Conservation (phyloP, 2,113 vertebrate species). For the Oncorhynchus kisutch region DNA sequence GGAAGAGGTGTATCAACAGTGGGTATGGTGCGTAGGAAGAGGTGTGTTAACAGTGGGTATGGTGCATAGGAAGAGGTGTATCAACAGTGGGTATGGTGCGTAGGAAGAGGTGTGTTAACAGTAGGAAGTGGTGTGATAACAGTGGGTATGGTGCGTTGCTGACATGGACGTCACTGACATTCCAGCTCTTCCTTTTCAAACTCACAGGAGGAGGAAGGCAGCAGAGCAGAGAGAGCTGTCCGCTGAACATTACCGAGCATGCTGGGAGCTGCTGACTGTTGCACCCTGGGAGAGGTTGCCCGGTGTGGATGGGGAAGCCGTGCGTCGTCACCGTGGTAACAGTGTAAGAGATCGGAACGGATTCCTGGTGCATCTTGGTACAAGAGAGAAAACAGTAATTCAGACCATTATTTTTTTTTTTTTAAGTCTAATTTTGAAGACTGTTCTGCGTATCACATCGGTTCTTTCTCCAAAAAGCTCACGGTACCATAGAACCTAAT, state of each 20-base stretch:
- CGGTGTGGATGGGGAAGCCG: constrained; percentile 93
- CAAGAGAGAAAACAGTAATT: constrained; percentile 6
- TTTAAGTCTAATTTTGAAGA: no score
- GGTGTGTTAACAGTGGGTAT: no score
- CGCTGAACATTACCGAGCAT: constrained; percentile 99
- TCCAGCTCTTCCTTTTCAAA: constrained; percentile 80
- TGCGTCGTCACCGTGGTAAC: constrained; percentile 98
- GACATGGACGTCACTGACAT: constrained; percentile 75
- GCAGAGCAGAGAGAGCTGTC: constrained; percentile 99
- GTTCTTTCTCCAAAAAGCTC: no score
- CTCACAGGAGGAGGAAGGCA: constrained; percentile 99
- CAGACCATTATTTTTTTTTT: neutral
- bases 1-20: no score
- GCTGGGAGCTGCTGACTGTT: constrained; percentile 98
- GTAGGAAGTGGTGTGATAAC: neutral
- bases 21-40: no score
- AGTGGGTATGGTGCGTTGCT: constrained; percentile 28
- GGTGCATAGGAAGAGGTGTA: no score
- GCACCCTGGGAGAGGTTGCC: constrained; percentile 98
- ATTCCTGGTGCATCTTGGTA: constrained; percentile 94
- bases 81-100: no score
- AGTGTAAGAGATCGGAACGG: constrained; percentile 97
- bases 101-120: no score
- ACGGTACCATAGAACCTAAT: no score
- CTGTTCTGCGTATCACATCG: no score